Conservation (phyloP, 2,797 vertebrate genomes). For the Enteromius paludinosus region DNA sequence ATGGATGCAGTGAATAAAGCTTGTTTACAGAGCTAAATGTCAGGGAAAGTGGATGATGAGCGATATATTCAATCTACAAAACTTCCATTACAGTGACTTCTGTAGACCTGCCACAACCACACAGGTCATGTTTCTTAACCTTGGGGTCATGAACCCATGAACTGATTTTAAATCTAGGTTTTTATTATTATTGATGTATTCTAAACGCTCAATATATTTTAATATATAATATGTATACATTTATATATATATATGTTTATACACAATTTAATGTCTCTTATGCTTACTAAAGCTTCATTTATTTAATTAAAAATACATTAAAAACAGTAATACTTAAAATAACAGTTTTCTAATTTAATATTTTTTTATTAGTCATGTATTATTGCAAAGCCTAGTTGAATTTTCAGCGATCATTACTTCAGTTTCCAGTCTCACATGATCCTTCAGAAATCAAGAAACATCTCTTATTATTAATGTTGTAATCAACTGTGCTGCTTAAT, state of each 20-base stretch:
- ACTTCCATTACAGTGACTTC: constrained; percentile 1
- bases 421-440: background rate
- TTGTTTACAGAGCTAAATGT: constrained; percentile 55
- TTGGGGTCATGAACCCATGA: background rate
- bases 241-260: no score
- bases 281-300: background rate
- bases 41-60: constrained; percentile 37
- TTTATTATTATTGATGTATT: background rate
- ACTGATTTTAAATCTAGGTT: background rate
- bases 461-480: background rate
- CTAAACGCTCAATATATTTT: background rate
- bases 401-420: background rate
- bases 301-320: background rate
- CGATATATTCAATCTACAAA: constrained; percentile 4
- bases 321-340: background rate
- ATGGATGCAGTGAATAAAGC: constrained; percentile 43
- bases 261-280: background rate
- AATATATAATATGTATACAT: background rate
- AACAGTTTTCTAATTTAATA: background rate
- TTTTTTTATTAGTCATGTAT: background rate
- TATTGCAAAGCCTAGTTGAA: background rate
- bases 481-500: background rate
- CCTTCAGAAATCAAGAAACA: background rate
- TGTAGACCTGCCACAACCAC: background rate
- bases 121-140: constrained; percentile 7